Evolutionary conservation across 1,140 invertebrate genomes (phyloP).

Genomic region (Galleria mellonella): DNA sequence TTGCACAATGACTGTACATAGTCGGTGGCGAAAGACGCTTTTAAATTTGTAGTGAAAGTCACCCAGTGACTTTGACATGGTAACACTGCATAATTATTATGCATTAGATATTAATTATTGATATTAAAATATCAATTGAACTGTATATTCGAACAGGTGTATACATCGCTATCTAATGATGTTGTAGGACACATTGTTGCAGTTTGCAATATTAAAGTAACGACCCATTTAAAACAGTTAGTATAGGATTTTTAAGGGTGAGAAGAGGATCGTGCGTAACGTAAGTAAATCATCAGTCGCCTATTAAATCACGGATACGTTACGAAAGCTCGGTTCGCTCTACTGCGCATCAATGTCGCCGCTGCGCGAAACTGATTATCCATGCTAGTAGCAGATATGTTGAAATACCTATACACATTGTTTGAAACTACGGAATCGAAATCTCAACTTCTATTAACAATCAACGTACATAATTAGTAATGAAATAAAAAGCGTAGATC

Average conservation of each 20-base stretch:
- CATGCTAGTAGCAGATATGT: conserved; percentile 25
- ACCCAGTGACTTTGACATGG: conserved; percentile 63
- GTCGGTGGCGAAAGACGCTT: conserved; percentile 65
- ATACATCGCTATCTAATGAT: background rate
- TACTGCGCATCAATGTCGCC: conserved; percentile 44
- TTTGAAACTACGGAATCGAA: too few species aligned
- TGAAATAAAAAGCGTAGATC: too few species aligned
- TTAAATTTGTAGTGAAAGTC: conserved; percentile 68
- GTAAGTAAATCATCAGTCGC: background rate
- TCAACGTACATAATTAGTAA: too few species aligned
- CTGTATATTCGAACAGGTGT: too few species aligned
- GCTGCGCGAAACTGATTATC: conserved; percentile 49
- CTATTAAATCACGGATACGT: conserved; percentile 20
- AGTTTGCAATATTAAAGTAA: too few species aligned
- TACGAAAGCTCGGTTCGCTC: conserved; percentile 48
- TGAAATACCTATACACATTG: conserved; percentile 10
- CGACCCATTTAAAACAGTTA: too few species aligned
- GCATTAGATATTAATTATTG: conserved; percentile 7
- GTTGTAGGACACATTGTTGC: too few species aligned
- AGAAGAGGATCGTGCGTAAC: too few species aligned
- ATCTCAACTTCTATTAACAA: too few species aligned
- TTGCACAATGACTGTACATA: conserved; percentile 69
- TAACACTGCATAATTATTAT: conserved; percentile 37
- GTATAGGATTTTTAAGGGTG: too few species aligned
- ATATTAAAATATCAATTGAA: too few species aligned